Evolutionary conservation across 2,888 invertebrate species (phyloP).

Genomic region (Gibbula magus): DNA sequence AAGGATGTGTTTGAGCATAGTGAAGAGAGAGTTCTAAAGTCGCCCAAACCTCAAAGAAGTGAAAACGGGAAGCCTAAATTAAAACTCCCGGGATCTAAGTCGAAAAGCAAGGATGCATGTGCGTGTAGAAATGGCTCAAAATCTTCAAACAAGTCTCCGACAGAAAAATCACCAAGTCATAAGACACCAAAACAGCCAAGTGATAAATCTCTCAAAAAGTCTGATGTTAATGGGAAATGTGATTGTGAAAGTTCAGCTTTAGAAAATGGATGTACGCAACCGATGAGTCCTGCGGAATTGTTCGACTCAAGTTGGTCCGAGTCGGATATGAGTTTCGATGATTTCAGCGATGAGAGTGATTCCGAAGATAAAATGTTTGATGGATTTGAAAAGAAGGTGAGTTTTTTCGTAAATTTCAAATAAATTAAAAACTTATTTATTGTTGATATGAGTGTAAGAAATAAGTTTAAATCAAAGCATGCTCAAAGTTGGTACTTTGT

Average conservation of each 20-base stretch:
- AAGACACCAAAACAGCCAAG: neutral
- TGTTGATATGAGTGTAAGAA: too few relatives aligned
- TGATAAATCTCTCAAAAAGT: neutral
- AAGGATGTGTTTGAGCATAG: neutral
- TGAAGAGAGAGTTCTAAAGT: neutral
- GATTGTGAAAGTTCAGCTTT: neutral
- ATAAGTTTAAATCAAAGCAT: too few relatives aligned
- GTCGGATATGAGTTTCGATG: conserved; percentile 59
- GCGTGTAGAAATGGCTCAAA: neutral
- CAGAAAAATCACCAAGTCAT: neutral
- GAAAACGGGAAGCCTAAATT: conserved; percentile 5
- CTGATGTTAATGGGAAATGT: neutral
- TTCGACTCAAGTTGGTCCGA: conserved; percentile 69
- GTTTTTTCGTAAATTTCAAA: neutral
- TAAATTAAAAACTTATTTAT: too few relatives aligned
- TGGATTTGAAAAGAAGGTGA: conserved; percentile 4
- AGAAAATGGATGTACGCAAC: neutral
- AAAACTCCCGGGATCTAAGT: neutral
- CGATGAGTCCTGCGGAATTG: conserved; percentile 60
- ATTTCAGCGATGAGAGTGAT: conserved; percentile 47
- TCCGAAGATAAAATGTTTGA: conserved; percentile 12
- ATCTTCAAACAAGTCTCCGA: neutral
- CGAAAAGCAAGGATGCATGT: neutral
- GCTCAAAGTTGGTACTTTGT: too few relatives aligned
- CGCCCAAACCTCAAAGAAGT: neutral